Percentiles rank a stretch among this genome's conserved stretches.
Evolutionary conservation across 2,888 invertebrate genomes (phyloP).

Genomic region (Stictocephala bisonia): DNA sequence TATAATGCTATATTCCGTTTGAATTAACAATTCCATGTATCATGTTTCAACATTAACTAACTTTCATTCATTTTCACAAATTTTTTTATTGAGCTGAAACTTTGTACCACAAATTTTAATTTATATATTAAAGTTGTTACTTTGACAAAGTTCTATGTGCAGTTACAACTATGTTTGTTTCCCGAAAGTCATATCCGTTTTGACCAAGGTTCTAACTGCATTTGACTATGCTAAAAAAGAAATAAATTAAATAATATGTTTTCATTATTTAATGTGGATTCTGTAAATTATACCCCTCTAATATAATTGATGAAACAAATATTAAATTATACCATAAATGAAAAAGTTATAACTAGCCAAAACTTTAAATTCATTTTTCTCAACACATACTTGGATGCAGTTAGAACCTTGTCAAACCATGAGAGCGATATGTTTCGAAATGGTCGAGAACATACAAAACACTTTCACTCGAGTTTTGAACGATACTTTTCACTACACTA

Average conservation of each 20-base stretch:
- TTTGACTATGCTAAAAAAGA: constrained; percentile 4
- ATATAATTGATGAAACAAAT: constrained; percentile 6
- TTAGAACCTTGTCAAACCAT: constrained; percentile 42
- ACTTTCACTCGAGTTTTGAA: too few relatives aligned
- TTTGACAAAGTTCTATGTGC: constrained; percentile 44
- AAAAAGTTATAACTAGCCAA: constrained; percentile 28
- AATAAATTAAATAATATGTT: constrained; percentile 31
- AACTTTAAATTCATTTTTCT: constrained; percentile 41
- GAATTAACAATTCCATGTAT: too few relatives aligned
- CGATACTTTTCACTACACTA: too few relatives aligned
- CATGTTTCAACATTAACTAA: background rate
- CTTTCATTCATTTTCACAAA: constrained; percentile 15
- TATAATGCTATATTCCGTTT: too few relatives aligned
- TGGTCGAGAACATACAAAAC: too few relatives aligned
- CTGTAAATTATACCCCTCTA: constrained; percentile 10
- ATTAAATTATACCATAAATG: constrained; percentile 16
- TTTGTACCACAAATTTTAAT: constrained; percentile 31
- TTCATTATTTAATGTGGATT: constrained; percentile 6
- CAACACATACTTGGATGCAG: constrained; percentile 36
- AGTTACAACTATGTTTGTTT: constrained; percentile 42
- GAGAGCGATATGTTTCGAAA: constrained; percentile 12
- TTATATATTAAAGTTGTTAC: constrained; percentile 16
- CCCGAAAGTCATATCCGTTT: constrained; percentile 1
- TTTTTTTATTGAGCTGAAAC: constrained; percentile 33
- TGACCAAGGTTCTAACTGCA: constrained; percentile 34